Percentiles rank a stretch among this genome's conserved stretches.
Evolutionary conservation across 2,797 vertebrate species (phyloP).

Genomic region (Chloroceryle inda): DNA sequence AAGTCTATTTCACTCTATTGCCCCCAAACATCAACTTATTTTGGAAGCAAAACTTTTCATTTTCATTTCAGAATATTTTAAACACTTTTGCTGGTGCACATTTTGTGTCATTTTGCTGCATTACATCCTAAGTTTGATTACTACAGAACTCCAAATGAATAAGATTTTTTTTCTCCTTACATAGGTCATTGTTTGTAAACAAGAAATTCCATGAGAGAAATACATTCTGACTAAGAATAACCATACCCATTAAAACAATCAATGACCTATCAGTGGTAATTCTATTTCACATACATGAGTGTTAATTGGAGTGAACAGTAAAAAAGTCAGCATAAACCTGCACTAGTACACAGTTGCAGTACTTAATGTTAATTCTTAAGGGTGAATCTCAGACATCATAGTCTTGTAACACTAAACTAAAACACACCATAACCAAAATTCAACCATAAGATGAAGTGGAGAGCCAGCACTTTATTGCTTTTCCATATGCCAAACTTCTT

Average conservation of each 20-base stretch:
- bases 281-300: neutral
- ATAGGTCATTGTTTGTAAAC: neutral
- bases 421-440: neutral
- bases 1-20: slow-evolving; percentile 26
- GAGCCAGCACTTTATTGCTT: neutral
- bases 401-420: rapidly evolving
- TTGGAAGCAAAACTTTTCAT: neutral
- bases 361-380: neutral
- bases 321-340: neutral
- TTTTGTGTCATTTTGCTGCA: neutral
- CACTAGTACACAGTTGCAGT: neutral
- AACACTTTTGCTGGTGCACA: neutral
- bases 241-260: neutral
- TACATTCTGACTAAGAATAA: neutral
- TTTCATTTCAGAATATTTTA: neutral
- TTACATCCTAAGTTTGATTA: neutral
- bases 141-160: neutral
- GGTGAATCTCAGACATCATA: neutral
- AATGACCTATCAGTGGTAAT: neutral
- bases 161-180: neutral
- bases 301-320: neutral
- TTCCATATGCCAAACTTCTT: neutral
- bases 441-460: neutral
- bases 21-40: neutral
- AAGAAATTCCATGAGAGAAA: neutral